Evolutionary conservation across 2,797 vertebrate species (phyloP).

Genomic region (Sebastes baramenuke): DNA sequence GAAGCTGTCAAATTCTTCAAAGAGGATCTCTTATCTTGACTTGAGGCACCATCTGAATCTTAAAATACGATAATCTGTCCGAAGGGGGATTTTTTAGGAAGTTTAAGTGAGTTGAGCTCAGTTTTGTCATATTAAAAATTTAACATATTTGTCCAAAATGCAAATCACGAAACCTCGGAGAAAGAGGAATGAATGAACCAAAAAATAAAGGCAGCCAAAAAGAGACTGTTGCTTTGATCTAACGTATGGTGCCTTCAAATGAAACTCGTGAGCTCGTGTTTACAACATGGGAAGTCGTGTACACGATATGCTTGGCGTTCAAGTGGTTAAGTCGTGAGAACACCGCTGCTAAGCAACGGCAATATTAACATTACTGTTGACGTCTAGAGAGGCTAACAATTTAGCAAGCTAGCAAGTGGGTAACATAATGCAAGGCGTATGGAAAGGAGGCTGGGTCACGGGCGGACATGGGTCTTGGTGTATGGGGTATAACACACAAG

Average conservation of each 20-base stretch:
- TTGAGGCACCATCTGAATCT: neutral
- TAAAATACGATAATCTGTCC: conserved; percentile 4
- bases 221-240: neutral
- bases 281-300: too few species aligned
- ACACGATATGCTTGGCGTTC: too few species aligned
- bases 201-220: neutral
- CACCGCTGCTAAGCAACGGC: too few species aligned
- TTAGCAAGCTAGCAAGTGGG: too few species aligned
- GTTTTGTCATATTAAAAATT: conserved; percentile 1
- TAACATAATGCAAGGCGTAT: too few species aligned
- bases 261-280: too few species aligned
- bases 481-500: too few species aligned
- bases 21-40: conserved; percentile 19
- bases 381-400: too few species aligned
- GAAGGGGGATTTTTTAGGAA: neutral
- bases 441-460: too few species aligned
- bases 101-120: neutral
- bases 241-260: neutral
- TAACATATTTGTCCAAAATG: conserved; percentile 5
- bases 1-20: conserved; percentile 2
- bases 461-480: too few species aligned
- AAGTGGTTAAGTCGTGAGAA: too few species aligned
- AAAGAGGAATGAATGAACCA: neutral
- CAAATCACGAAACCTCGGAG: neutral
- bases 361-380: accelerated